A percentile compares a stretch with the other conserved stretches of the same genome.
These are phyloP conservation scores for Micrastur ruficollis DNA, from an alignment of 2,797 vertebrate species.

Conservation along the genomic window DNA sequence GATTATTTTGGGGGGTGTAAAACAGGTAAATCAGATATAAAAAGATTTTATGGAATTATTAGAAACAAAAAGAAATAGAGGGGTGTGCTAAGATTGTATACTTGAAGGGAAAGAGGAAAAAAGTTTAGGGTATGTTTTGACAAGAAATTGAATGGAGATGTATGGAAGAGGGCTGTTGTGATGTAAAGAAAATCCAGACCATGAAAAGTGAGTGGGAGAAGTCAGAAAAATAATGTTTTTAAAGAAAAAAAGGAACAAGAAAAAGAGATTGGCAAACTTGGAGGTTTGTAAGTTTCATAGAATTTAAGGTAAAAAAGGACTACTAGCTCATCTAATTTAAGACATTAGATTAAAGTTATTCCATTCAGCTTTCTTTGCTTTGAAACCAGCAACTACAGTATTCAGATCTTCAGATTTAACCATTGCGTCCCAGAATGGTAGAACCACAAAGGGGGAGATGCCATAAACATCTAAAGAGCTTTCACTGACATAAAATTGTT, in stretches of 20 bases:
- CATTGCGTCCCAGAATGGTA: not conserved
- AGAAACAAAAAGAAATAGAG: not conserved
- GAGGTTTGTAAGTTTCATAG: not conserved
- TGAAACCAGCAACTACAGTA: not conserved
- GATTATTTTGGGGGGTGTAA: not conserved
- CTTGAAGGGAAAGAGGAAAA: not conserved
- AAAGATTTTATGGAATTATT: not conserved
- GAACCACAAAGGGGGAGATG: not conserved
- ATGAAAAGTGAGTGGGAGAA: not conserved
- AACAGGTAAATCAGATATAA: not conserved
- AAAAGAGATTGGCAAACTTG: not conserved
- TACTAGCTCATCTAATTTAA: not conserved
- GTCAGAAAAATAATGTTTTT: not conserved
- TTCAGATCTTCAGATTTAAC: not conserved
- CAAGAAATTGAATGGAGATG: not conserved
- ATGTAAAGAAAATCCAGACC: not conserved
- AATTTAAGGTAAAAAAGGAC: not conserved
- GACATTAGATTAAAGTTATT: not conserved
- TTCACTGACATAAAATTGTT: not conserved
- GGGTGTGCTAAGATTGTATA: not conserved
- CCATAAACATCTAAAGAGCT: not conserved
- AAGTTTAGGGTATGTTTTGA: not conserved
- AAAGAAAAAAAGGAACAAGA: not conserved
- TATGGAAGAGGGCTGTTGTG: not conserved
- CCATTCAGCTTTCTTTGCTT: not conserved